phyloP scores from a whole-genome alignment of 35 echinoderm and acorn worm species.

The Heliocidaris tuberculata region DNA sequence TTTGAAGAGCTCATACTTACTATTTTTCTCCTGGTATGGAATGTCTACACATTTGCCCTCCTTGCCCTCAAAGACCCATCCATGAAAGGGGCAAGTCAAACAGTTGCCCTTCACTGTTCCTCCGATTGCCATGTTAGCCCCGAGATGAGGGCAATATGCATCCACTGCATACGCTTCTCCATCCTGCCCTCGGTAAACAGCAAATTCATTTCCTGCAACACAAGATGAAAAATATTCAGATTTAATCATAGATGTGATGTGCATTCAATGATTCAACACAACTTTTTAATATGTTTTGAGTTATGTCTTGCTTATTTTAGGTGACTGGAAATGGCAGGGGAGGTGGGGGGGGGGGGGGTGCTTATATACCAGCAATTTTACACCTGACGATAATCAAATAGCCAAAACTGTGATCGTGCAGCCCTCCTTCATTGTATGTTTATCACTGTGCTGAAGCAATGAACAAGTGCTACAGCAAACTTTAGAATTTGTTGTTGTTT shows the following conservation, averaged over 20 bases:
- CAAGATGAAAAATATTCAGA: not conserved
- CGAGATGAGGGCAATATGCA: constrained; percentile 96
- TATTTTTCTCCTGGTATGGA: constrained; percentile 77
- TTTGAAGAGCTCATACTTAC: constrained; percentile 51
- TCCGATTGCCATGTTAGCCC: constrained; percentile 88
- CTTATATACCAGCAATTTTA: too few species aligned
- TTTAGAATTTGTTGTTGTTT: too few species aligned
- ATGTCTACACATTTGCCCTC: constrained; percentile 83
- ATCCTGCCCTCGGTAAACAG: constrained; percentile 68
- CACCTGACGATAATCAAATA: too few species aligned
- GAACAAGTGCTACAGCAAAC: too few species aligned
- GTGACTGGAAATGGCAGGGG: too few species aligned
- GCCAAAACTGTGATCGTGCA: too few species aligned
- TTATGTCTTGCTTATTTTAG: not conserved
- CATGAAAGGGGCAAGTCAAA: constrained; percentile 92
- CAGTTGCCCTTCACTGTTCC: constrained; percentile 85
- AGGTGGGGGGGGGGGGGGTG: too few species aligned
- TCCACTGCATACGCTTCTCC: constrained; percentile 71
- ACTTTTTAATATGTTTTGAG: too few species aligned
- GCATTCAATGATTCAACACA: not conserved
- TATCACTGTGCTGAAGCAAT: too few species aligned
- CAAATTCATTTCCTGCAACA: constrained; percentile 76
- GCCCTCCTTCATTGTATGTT: too few species aligned
- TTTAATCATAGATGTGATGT: not conserved
- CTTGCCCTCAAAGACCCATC: constrained; percentile 79